Conservation (phyloP, 2,888 invertebrate species). For the Drosophila testacea region DNA sequence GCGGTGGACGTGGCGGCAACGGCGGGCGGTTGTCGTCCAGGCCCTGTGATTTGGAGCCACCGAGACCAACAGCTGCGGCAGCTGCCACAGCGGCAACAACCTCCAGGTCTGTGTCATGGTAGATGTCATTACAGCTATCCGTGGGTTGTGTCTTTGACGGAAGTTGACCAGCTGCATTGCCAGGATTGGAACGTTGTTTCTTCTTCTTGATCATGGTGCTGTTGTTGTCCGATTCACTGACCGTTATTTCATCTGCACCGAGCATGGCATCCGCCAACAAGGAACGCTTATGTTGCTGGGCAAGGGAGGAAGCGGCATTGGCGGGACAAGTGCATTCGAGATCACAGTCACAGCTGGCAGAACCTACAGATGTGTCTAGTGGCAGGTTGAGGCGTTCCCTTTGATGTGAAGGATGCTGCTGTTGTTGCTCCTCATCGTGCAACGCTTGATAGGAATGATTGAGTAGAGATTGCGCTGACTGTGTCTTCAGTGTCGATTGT, state of each 20-base stretch:
- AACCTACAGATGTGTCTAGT: conserved; percentile 54
- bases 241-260: conserved; percentile 82
- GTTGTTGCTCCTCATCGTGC: conserved; percentile 65
- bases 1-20: conserved; percentile 84
- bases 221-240: conserved; percentile 82
- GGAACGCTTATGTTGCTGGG: conserved; percentile 57
- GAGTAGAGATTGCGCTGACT: conserved; percentile 79
- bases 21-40: conserved; percentile 84
- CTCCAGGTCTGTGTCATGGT: conserved; percentile 71
- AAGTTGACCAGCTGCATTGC: conserved; percentile 39
- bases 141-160: conserved; percentile 57
- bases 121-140: conserved; percentile 70
- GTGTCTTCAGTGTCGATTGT: conserved; percentile 61
- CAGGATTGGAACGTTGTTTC: conserved; percentile 54
- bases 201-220: conserved; percentile 81
- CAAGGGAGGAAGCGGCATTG: conserved; percentile 18
- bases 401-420: conserved; percentile 25
- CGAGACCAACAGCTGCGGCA: conserved; percentile 41
- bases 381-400: conserved; percentile 64
- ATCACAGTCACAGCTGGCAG: conserved; percentile 78
- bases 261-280: conserved; percentile 77
- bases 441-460: conserved; percentile 83
- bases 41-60: conserved; percentile 57
- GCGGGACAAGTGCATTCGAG: conserved; percentile 77
- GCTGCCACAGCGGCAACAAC: conserved; percentile 32